Base-by-base conservation (phyloP, 2,888 invertebrate species). In the Calliphora vomitoria region DNA sequence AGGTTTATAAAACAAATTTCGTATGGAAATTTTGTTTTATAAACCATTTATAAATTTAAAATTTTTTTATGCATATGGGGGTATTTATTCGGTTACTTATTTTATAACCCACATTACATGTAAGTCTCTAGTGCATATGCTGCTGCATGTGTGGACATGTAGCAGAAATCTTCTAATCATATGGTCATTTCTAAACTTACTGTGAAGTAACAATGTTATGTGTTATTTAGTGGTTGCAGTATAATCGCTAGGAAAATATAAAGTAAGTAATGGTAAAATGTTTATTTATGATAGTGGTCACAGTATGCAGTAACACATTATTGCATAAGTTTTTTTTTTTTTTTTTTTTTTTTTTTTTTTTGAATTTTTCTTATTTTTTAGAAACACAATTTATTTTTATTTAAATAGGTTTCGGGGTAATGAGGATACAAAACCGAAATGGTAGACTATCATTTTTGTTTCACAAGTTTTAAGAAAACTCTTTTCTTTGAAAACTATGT, bases 231-330 rank as follows among this genome's bases (percentile, higher is more conserved):
- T 74, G 78, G 41, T 84, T 60, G 53, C 13, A 58, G 64, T 50
- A 64, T 86, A 84, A 87, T 81, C 81, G 72, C 11, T 41, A 72
- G 55, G 68, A 71, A 62, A 69, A 62, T 64, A 62, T 53, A 41
- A 0, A 35, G 35, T 35, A 74, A 66, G 55, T 20, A 78, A 75
- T 74, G 53, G 72, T 74, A 81, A 83, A 87, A 84, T 87, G 84
- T 81, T 84, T 84, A 87, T 87, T 87, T 84, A 87, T 81, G 83
- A 87, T 84, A 81, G 81, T 75, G 78, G 75, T 78, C 84, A 87
- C 87, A 87, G 87, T 79, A 84, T 84, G 72, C 71, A 72, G 50
- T 47, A 41, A 74, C 86, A 74, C 44, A 68, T 60, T 72, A 81
- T 87, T 84, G 81, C 87, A 84, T 87, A 87, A 87, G 80, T 44